These are phyloP conservation scores for Acanthurus tractus DNA, from an alignment of 2,797 vertebrate genomes.

Conservation along the genomic window DNA sequence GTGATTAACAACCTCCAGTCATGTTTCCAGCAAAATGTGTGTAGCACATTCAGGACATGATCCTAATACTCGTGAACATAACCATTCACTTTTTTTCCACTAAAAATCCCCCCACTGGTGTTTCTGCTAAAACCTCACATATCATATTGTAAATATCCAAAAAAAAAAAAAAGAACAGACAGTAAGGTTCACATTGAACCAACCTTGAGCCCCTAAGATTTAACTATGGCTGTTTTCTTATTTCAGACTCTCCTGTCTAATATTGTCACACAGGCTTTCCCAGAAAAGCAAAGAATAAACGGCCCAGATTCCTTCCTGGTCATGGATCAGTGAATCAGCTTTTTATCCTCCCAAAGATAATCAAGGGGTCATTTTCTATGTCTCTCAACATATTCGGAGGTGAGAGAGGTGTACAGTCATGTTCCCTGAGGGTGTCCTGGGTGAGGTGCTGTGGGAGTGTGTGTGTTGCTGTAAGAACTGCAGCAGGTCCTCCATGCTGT, in stretches of 20 bases:
- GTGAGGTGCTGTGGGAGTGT: constrained; percentile 32
- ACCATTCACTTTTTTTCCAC: neutral
- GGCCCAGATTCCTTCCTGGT: constrained; percentile 40
- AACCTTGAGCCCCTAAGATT: constrained; percentile 5
- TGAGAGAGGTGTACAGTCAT: constrained; percentile 8
- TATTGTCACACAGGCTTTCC: constrained; percentile 20
- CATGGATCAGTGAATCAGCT: constrained; percentile 44
- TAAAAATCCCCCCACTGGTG: neutral
- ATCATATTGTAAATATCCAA: neutral
- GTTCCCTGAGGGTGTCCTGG: constrained; percentile 26
- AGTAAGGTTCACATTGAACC: constrained; percentile 14
- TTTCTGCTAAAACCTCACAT: neutral
- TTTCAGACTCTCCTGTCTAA: constrained; percentile 26
- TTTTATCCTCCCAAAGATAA: constrained; percentile 52
- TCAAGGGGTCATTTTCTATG: constrained; percentile 58
- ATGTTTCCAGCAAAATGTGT: constrained; percentile 23
- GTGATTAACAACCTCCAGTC: constrained; percentile 28
- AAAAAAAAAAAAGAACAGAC: constrained; percentile 11
- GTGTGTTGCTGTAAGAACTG: neutral
- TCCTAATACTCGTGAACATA: constrained; percentile 6
- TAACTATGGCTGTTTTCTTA: constrained; percentile 13
- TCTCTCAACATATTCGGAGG: constrained; percentile 27
- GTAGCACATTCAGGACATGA: neutral
- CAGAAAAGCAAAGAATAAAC: constrained; percentile 27
- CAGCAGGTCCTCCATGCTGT: constrained; percentile 3